Percentiles rank a stretch among this genome's conserved stretches.
Conservation (phyloP, 2,797 vertebrate genomes). For the Silurus aristotelis region DNA sequence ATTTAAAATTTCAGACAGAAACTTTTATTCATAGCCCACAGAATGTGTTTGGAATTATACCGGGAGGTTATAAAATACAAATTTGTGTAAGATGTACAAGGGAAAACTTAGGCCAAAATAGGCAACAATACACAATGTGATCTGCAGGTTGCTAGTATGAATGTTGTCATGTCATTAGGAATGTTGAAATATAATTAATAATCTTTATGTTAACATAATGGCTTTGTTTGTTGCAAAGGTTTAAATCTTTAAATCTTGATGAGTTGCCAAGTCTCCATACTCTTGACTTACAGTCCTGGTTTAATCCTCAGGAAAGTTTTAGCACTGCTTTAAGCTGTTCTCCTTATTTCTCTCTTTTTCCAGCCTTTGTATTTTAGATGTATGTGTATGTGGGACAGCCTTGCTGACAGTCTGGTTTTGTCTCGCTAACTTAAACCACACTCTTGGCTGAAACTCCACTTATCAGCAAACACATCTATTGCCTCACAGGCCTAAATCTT, state of each 20-base stretch:
- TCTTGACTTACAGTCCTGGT: neutral
- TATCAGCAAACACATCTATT: slow-evolving; percentile 50
- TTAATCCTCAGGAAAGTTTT: neutral
- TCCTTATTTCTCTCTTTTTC: neutral
- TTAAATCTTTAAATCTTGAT: neutral
- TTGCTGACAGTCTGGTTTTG: slow-evolving; percentile 40
- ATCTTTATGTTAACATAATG: slow-evolving; percentile 6
- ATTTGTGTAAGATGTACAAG: neutral
- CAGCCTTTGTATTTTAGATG: slow-evolving; percentile 1
- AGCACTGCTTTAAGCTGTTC: slow-evolving; percentile 2
- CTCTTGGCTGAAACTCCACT: slow-evolving; percentile 33
- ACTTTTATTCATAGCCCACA: neutral
- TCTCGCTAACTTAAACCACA: slow-evolving; percentile 55
- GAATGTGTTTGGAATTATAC: neutral
- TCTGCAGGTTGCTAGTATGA: neutral
- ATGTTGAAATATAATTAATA: neutral
- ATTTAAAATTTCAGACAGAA: neutral
- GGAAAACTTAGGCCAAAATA: neutral
- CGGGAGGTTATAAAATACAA: neutral
- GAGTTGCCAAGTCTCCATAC: neutral
- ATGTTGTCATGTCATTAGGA: neutral
- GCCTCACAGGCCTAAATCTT: slow-evolving; percentile 30
- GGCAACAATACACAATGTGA: neutral
- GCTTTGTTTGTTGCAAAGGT: neutral
- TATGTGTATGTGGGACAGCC: slow-evolving; percentile 17